Conservation (phyloP, 2,888 invertebrate genomes). For the Rhamnusium bicolor region DNA sequence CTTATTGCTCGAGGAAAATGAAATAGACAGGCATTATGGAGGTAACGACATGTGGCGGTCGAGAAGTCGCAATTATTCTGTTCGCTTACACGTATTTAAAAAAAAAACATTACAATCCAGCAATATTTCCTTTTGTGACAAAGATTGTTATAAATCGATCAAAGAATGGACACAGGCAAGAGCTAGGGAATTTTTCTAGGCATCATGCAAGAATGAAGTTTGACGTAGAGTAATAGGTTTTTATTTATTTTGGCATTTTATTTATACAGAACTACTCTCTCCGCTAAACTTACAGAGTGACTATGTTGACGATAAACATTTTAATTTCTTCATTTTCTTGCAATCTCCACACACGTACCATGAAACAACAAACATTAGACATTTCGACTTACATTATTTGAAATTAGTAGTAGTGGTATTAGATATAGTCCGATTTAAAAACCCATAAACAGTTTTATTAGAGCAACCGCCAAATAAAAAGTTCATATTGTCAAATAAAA, state of each 20-base stretch:
- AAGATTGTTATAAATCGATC: conserved; percentile 4
- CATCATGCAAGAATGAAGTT: background rate
- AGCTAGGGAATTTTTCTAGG: background rate
- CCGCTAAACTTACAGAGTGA: too few species aligned
- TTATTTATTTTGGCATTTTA: background rate
- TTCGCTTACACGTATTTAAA: conserved; percentile 8
- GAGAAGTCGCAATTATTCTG: conserved; percentile 16
- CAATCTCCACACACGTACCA: too few species aligned
- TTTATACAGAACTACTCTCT: background rate
- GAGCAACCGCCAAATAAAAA: too few species aligned
- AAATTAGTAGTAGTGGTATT: too few species aligned
- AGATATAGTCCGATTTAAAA: too few species aligned
- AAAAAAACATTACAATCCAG: background rate
- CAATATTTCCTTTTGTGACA: conserved; percentile 9
- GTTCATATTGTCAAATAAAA: too few species aligned
- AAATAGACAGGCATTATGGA: conserved; percentile 14
- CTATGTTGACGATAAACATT: too few species aligned
- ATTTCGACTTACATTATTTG: too few species aligned
- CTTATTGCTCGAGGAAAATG: conserved; percentile 33
- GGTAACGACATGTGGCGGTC: conserved; percentile 25
- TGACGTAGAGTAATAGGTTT: background rate
- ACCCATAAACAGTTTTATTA: too few species aligned
- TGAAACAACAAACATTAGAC: too few species aligned
- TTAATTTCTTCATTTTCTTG: too few species aligned
- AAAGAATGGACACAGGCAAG: background rate